These are phyloP conservation scores for Nephila pilipes DNA, from an alignment of 1,140 invertebrate species.

Conservation along the genomic window DNA sequence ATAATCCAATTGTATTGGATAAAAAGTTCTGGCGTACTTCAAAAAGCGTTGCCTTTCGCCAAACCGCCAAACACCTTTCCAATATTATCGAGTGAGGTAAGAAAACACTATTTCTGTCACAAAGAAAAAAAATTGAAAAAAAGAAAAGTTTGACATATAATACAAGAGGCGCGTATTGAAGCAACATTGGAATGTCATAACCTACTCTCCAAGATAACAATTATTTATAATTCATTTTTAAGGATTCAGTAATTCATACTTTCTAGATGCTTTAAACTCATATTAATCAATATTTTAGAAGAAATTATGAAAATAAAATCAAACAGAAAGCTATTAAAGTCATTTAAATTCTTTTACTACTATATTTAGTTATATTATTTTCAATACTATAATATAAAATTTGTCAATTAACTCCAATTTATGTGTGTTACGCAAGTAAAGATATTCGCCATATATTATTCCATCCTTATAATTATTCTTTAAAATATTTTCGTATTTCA, in stretches of 20 bases:
- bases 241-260: background rate
- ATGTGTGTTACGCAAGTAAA: no score
- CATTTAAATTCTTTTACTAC: background rate
- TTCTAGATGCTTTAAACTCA: background rate
- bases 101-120: constrained; percentile 3
- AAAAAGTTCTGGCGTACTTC: constrained; percentile 7
- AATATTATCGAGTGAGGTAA: constrained; percentile 19
- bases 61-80: constrained; percentile 5
- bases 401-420: no score
- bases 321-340: background rate
- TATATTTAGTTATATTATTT: background rate
- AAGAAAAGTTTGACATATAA: background rate
- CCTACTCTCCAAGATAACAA: background rate
- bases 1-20: constrained; percentile 24
- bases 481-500: no score
- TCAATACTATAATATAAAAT: no score
- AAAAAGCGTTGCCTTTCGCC: constrained; percentile 19
- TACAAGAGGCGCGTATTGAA: background rate
- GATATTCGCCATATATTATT: no score
- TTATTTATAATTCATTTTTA: background rate
- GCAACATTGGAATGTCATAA: background rate
- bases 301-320: background rate
- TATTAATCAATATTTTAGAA: no score
- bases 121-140: background rate
- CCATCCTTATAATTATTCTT: no score